Conservation (phyloP, 2,113 vertebrate species). For the Sialia sialis region DNA sequence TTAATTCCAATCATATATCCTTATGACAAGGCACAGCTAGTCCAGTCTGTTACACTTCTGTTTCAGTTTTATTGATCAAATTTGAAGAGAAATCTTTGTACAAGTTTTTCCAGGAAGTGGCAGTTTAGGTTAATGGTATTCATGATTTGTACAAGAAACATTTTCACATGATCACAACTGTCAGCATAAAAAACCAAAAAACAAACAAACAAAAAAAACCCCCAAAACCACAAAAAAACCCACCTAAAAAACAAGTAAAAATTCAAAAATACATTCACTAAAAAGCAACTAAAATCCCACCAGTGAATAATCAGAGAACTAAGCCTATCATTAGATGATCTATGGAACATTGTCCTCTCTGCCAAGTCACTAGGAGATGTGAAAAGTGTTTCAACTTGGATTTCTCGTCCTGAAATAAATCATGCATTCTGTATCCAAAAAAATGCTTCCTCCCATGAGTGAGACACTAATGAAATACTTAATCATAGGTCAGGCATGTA, state of each 20-base stretch:
- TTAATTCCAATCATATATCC: not conserved
- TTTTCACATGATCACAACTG: not conserved
- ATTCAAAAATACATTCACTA: too few relatives aligned
- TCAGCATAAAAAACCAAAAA: not conserved
- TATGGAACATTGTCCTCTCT: not conserved
- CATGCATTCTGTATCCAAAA: not conserved
- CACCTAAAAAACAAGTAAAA: not conserved
- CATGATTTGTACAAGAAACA: accelerated
- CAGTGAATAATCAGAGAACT: not conserved
- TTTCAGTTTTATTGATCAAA: not conserved
- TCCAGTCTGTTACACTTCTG: not conserved
- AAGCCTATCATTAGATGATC: not conserved
- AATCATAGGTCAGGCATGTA: not conserved
- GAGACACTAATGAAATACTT: not conserved
- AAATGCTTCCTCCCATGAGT: not conserved
- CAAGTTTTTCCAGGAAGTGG: not conserved
- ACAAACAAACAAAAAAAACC: not conserved
- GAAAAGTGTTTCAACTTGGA: not conserved
- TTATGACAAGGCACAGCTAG: not conserved
- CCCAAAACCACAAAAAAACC: too few relatives aligned
- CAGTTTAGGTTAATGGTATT: not conserved
- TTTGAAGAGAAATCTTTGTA: not conserved
- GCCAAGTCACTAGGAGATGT: not conserved
- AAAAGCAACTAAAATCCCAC: not conserved
- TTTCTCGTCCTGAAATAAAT: not conserved